These are phyloP conservation scores for Poecilobothrus nobilitatus DNA, from an alignment of 2,888 invertebrate genomes.

Conservation along the genomic window DNA sequence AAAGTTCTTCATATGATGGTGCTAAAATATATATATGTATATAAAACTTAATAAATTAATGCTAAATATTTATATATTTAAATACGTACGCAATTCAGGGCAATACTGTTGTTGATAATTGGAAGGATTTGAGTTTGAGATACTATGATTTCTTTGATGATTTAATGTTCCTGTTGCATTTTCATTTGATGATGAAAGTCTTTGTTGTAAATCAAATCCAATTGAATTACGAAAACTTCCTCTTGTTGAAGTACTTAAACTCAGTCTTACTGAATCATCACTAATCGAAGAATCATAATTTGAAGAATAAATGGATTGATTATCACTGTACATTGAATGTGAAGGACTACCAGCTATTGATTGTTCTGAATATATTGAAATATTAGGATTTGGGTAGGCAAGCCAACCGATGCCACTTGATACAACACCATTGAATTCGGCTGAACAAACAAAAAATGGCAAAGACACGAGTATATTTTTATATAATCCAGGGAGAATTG, in stretches of 20 bases:
- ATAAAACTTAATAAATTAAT: not conserved
- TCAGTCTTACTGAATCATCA: slow-evolving; percentile 32
- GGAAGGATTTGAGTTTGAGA: slow-evolving; percentile 12
- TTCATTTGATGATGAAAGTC: not conserved
- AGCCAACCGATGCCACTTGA: slow-evolving; percentile 18
- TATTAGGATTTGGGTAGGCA: slow-evolving; percentile 36
- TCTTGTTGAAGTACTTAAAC: slow-evolving; percentile 33
- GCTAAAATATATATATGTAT: slow-evolving; percentile 27
- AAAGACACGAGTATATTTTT: slow-evolving; percentile 39
- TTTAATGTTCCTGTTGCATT: not conserved
- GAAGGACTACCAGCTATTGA: slow-evolving; percentile 37
- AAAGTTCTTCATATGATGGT: slow-evolving; percentile 42
- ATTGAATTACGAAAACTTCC: slow-evolving; percentile 33
- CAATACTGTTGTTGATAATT: slow-evolving; percentile 16
- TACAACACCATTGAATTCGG: slow-evolving; percentile 26
- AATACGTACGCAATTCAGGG: slow-evolving; percentile 28
- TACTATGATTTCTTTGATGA: not conserved
- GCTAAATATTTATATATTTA: not conserved
- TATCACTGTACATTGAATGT: slow-evolving; percentile 36
- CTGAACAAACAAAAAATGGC: slow-evolving; percentile 37
- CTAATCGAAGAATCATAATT: slow-evolving; percentile 35
- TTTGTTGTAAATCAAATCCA: slow-evolving; percentile 21
- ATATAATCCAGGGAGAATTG: slow-evolving; percentile 39
- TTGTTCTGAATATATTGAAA: slow-evolving; percentile 26
- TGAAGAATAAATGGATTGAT: slow-evolving; percentile 38